phyloP scores from a whole-genome alignment of 2,888 invertebrate genomes.

The Cephalotes varians region DNA sequence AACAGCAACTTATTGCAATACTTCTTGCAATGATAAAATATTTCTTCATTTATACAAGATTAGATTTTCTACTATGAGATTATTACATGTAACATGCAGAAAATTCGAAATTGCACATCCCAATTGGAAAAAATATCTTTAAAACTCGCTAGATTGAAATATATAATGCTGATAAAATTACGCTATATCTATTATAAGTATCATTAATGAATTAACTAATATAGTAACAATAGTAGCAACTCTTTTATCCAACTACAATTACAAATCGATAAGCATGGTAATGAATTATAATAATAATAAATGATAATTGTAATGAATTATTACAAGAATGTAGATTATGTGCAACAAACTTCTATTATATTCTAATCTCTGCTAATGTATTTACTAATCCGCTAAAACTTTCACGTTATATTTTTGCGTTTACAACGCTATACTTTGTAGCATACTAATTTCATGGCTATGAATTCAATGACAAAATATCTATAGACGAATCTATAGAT shows the following conservation, averaged over 20 bases:
- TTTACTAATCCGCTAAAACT: slow-evolving; percentile 9
- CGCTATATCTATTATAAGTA: slow-evolving; percentile 34
- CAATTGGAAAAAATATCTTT: background rate
- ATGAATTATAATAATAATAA: background rate
- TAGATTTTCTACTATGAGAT: background rate
- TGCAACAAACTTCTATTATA: background rate
- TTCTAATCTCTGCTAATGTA: slow-evolving; percentile 8
- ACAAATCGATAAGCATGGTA: slow-evolving; percentile 14
- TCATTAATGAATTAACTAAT: background rate
- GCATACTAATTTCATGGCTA: slow-evolving; percentile 3
- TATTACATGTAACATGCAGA: slow-evolving; percentile 31
- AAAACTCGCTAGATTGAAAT: slow-evolving; percentile 3
- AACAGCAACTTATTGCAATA: background rate
- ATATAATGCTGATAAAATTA: slow-evolving; percentile 2
- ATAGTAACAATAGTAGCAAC: background rate
- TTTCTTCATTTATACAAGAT: background rate
- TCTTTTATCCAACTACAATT: background rate
- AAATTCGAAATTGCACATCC: background rate
- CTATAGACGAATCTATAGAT: background rate
- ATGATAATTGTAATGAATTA: background rate
- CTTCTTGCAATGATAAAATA: background rate
- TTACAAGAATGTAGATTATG: slow-evolving; percentile 16
- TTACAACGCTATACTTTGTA: background rate
- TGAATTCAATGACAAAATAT: too few relatives aligned
- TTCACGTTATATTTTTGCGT: background rate